Evolutionary conservation across 2,888 invertebrate species (phyloP), one percentile per base, ranked within the genome.

Genomic region (Drosophila tripunctata): DNA sequence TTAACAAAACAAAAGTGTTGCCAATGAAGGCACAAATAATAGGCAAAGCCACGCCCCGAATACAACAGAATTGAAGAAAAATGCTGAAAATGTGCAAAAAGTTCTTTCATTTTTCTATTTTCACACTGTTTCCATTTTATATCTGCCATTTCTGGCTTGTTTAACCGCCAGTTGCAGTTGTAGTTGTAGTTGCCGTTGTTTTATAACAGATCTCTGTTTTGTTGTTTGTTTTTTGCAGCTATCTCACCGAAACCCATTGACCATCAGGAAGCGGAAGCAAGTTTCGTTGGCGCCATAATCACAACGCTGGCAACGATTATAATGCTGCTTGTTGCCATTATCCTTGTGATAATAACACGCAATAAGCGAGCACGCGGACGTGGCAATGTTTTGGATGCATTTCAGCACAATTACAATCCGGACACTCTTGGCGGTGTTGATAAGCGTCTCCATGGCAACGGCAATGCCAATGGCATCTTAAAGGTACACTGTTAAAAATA

Each of bases 221-320:
- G 5, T 51, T 36, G 54, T 21, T 35, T 5, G 66, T 45, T 36
- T 50, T 10, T 56, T 33, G 22, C 73, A 91, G 91, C 91, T 54
- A 89, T 91, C 82, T 90, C 90, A 50, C 92, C 92, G 78, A 92
- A 92, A 91, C 92, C 93, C 91, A 92, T 93, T 88, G 93, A 93
- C 86, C 92, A 92, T 70, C 75, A 54, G 64, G 93, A 93, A 80
- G 92, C 93, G 70, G 93, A 92, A 88, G 92, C 93, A 68, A 93
- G 94, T 90, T 91, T 91, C 67, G 94, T 94, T 79, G 94, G 94
- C 69, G 92, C 94, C 78, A 93, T 95, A 87, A 95, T 95, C 83
- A 95, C 95, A 47, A 93, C 94, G 57, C 92, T 96, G 80, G 94
- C 94, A 38, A 94, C 95, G 50, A 94, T 95, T 81, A 95, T 96